Conservation (phyloP, 2,797 vertebrate genomes). For the Chaetodon trifasciatus region DNA sequence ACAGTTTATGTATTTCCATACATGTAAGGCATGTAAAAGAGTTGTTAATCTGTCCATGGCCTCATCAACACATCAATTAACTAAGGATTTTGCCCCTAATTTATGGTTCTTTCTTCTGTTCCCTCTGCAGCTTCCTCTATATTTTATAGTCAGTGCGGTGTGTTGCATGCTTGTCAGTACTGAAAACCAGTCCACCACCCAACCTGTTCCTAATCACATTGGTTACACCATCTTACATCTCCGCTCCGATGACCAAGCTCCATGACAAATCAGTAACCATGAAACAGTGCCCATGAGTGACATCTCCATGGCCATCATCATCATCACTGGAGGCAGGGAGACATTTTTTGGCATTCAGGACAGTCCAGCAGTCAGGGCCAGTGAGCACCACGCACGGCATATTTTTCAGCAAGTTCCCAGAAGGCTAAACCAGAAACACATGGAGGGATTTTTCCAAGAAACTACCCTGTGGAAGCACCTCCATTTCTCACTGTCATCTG, state of each 20-base stretch:
- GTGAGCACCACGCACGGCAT: slow-evolving; percentile 12
- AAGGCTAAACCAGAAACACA: slow-evolving; percentile 73
- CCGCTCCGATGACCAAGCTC: background rate
- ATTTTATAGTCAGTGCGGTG: background rate
- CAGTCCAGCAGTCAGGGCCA: slow-evolving; percentile 19
- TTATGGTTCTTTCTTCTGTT: background rate
- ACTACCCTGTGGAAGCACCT: slow-evolving; percentile 22
- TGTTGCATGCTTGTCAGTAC: background rate
- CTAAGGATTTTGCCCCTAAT: no score
- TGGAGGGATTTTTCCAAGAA: slow-evolving; percentile 55
- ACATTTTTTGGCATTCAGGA: slow-evolving; percentile 14
- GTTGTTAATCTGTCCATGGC: no score
- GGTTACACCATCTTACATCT: slow-evolving; percentile 24
- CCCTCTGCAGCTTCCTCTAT: background rate
- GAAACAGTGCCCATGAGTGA: background rate
- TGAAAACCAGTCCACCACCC: slow-evolving; percentile 15
- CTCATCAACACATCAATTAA: no score
- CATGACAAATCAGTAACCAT: slow-evolving; percentile 17
- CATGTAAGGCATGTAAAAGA: no score
- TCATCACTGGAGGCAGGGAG: slow-evolving; percentile 13
- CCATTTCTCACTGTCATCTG: slow-evolving; percentile 53
- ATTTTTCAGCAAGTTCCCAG: slow-evolving; percentile 53
- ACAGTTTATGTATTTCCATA: no score
- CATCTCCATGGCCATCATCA: slow-evolving; percentile 31
- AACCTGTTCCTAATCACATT: slow-evolving; percentile 37